Evolutionary conservation across 2,888 invertebrate genomes (phyloP).

Genomic region (Pandemis cinnamomeana): DNA sequence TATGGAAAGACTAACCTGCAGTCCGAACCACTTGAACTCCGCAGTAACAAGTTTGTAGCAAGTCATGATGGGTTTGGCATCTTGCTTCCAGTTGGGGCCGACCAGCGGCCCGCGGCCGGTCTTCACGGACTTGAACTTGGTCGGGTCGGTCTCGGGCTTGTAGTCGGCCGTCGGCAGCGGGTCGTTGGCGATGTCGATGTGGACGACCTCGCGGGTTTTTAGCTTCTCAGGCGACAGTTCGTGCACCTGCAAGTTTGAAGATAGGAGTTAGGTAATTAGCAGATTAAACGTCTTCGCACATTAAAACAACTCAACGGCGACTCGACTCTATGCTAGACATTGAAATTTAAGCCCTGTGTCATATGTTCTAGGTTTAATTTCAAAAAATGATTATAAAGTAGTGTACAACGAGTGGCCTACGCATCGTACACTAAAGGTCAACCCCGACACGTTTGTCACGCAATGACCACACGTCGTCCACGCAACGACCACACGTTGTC

Average conservation of each 20-base stretch:
- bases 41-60: conserved; percentile 98
- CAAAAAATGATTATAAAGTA: too few relatives aligned
- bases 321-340: too few relatives aligned
- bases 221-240: conserved; percentile 95
- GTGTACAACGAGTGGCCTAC: too few relatives aligned
- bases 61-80: conserved; percentile 95
- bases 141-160: conserved; percentile 87
- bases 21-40: conserved; percentile 99
- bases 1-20: conserved; percentile 84
- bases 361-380: too few relatives aligned
- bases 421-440: too few relatives aligned
- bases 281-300: too few relatives aligned
- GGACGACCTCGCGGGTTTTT: conserved; percentile 93
- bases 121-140: conserved; percentile 94
- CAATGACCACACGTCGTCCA: too few relatives aligned
- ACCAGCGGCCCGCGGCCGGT: conserved; percentile 96
- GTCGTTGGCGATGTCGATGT: conserved; percentile 99
- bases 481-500: too few relatives aligned
- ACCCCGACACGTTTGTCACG: too few relatives aligned
- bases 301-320: too few relatives aligned
- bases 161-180: conserved; percentile 91
- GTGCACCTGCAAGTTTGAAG: conserved; percentile 89
- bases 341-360: too few relatives aligned
- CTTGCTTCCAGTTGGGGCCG: conserved; percentile 91
- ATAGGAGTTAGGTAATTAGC: neutral